Evolutionary conservation across 2,113 vertebrate genomes (phyloP).

Genomic region (Rafetus swinhoei): DNA sequence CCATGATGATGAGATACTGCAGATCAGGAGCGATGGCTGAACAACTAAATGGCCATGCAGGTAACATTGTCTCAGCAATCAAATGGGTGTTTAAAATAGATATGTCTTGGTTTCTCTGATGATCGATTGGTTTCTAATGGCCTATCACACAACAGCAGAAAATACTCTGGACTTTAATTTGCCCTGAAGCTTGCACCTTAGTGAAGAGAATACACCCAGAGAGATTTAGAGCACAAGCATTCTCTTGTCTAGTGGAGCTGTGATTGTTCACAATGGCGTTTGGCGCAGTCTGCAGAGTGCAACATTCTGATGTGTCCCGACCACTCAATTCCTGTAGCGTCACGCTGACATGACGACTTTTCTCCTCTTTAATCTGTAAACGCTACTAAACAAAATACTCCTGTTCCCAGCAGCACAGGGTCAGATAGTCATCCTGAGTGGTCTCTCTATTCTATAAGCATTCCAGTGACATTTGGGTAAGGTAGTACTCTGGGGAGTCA

Average conservation of each 20-base stretch:
- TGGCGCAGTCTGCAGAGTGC: conserved; percentile 50
- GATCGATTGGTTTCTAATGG: conserved; percentile 44
- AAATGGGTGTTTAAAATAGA: conserved; percentile 40
- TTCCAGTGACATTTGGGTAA: not conserved
- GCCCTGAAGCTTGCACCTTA: conserved; percentile 64
- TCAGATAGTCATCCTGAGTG: not conserved
- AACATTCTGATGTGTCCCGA: conserved; percentile 45
- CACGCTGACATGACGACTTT: conserved; percentile 49
- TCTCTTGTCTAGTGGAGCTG: conserved; percentile 65
- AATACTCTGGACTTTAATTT: conserved; percentile 64
- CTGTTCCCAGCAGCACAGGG: conserved; percentile 32
- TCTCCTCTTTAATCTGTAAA: not conserved
- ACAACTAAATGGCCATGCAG: conserved; percentile 37
- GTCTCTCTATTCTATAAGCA: not conserved
- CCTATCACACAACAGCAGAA: conserved; percentile 30
- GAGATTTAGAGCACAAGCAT: conserved; percentile 69
- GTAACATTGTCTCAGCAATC: conserved; percentile 44
- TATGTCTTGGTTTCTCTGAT: conserved; percentile 29
- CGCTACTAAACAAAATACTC: conserved; percentile 24
- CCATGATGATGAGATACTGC: conserved; percentile 1
- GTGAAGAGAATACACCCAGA: conserved; percentile 40
- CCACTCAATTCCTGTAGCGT: conserved; percentile 45
- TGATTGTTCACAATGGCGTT: conserved; percentile 35
- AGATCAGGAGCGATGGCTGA: conserved; percentile 14
- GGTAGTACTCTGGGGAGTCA: not conserved